A percentile compares a stretch with the other conserved stretches of the same genome.
phyloP scores from a whole-genome alignment of 2,888 invertebrate species.

The Trypoxylon attenuatum region DNA sequence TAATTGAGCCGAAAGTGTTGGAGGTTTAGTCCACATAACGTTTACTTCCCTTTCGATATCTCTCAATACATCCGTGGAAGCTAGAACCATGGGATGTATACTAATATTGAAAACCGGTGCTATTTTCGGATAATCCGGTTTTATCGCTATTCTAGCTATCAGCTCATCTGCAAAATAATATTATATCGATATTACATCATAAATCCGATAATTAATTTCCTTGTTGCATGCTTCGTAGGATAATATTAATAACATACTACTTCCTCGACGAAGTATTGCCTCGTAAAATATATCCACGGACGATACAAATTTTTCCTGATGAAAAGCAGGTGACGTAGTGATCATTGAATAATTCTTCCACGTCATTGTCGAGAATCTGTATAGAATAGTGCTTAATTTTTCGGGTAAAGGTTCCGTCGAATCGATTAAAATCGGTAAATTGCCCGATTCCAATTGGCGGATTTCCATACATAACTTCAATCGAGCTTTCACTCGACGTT shows the following conservation, averaged over 20 bases:
- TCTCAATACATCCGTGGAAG: constrained; percentile 72
- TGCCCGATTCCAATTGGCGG: constrained; percentile 78
- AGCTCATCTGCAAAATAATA: constrained; percentile 84
- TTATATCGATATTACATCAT: constrained; percentile 10
- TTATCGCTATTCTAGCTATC: constrained; percentile 85
- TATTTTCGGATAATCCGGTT: constrained; percentile 87
- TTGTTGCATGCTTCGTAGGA: neutral
- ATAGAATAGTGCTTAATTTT: constrained; percentile 80
- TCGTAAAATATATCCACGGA: constrained; percentile 84
- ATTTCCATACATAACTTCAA: constrained; percentile 87
- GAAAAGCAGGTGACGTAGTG: constrained; percentile 50
- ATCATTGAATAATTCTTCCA: constrained; percentile 65
- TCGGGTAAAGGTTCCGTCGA: constrained; percentile 72
- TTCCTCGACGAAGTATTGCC: constrained; percentile 86
- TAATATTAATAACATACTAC: constrained; percentile 74
- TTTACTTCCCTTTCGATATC: constrained; percentile 86
- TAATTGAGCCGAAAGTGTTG: constrained; percentile 86
- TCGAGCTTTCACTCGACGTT: constrained; percentile 84
- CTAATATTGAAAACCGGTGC: constrained; percentile 87
- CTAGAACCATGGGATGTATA: constrained; percentile 69
- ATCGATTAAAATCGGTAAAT: constrained; percentile 69
- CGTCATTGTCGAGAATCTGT: constrained; percentile 65
- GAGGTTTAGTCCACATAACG: constrained; percentile 77
- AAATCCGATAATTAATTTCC: constrained; percentile 8
- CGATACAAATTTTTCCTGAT: constrained; percentile 78